Base-by-base conservation (phyloP, 2,888 invertebrate genomes). In the Sarcophaga variegata region DNA sequence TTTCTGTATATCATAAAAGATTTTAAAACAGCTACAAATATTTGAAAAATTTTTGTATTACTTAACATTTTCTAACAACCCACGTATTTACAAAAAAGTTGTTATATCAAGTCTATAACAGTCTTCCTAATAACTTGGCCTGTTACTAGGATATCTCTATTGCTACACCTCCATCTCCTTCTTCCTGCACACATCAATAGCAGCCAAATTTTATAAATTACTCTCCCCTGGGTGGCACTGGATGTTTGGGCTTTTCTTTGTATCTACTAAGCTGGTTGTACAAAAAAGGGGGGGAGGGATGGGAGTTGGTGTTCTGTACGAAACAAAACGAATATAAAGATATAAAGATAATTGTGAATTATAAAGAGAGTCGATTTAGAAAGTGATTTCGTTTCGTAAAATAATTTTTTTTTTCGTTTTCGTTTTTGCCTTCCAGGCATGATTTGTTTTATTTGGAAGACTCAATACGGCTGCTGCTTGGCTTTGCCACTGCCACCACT, bases 331-430 rank as follows among this genome's bases (percentile, higher is more conserved):
- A 66, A 70, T 59, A 72, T 70, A 70, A 78, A 78, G 83, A 76
- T 87, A 81, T 81, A 84, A 81, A 82, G 71, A 87, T 87, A 87
- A 84, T 84, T 82, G 79, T 67, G 54, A 84, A 82, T 76, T 84
- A 79, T 82, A 84, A 84, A 82, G 79, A 84, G 75, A 75, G 80
- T 62, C 54, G 62, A 79, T 87, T 84, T 63, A 72, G 76, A 79
- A 87, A 84, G 81, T 81, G 81, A 87, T 84, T 81, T 87, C 75
- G 70, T 75, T 62, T 79, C 67, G 20, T 77, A 69, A 60, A 37
- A 37, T 1, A 37, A 37, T 8, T 8, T 37, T 37, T 37, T 37
- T 37, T 37, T 37, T 10, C 10, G 10, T 37, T 37, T 87, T 69
- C 17, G 4, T 78, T 87, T 78, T 45, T 75, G 69, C 79, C 84